These are phyloP conservation scores for Caenorhabditis sp. DNA, from an alignment of 2,888 invertebrate species.

Conservation along the genomic window DNA sequence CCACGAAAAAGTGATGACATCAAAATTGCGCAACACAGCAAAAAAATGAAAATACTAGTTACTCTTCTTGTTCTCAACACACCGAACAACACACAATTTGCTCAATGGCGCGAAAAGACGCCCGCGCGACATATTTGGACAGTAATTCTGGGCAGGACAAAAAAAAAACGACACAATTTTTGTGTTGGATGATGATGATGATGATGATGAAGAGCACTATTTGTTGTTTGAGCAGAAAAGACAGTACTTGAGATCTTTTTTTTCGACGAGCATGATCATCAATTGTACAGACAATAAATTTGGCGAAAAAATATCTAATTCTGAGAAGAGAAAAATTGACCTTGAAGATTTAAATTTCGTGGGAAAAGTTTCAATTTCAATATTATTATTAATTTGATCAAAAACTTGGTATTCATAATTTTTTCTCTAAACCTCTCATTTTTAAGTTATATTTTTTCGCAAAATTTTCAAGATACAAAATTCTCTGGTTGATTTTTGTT, in stretches of 20 bases:
- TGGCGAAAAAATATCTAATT: neutral
- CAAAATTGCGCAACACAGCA: neutral
- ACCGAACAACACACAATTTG: neutral
- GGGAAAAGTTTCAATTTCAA: no score
- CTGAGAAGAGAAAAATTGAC: neutral
- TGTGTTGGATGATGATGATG: neutral
- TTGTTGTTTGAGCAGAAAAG: neutral
- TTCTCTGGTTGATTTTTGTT: no score
- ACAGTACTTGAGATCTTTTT: neutral
- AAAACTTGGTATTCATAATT: no score
- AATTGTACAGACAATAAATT: neutral
- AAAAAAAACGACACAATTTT: neutral
- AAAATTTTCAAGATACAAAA: no score
- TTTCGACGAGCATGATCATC: neutral
- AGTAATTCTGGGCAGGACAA: neutral
- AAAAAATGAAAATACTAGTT: neutral
- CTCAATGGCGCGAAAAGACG: constrained; percentile 2
- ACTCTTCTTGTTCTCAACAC: neutral
- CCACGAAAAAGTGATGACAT: neutral
- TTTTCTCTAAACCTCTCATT: no score
- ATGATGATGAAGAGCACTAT: neutral
- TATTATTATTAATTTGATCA: no score
- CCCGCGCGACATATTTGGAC: neutral
- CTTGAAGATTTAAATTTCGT: neutral
- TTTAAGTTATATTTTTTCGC: no score